phyloP scores from a whole-genome alignment of 2,113 vertebrate species.

The Albula glossodonta region DNA sequence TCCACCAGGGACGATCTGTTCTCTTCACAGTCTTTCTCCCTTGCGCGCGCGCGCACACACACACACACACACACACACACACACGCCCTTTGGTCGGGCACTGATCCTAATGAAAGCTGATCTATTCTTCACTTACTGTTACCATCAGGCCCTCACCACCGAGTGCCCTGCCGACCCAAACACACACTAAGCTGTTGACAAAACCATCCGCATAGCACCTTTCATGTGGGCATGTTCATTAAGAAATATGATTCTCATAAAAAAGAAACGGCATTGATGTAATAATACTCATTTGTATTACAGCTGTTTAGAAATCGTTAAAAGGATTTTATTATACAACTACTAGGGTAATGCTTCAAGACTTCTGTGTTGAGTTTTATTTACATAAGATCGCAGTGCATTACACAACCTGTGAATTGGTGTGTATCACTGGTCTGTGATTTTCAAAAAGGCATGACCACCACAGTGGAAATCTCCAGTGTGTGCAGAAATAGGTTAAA shows the following conservation, averaged over 20 bases:
- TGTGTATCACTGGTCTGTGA: too few species aligned
- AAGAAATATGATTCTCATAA: background rate
- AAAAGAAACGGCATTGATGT: background rate
- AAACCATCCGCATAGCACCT: background rate
- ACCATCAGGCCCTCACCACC: slow-evolving; percentile 21
- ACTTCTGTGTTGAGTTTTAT: too few species aligned
- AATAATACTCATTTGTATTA: background rate
- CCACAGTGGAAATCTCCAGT: too few species aligned
- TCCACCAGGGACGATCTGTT: background rate
- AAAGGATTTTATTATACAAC: too few species aligned
- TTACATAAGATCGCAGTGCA: too few species aligned
- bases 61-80: background rate
- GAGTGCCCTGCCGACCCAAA: background rate
- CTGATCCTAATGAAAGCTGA: slow-evolving; percentile 30
- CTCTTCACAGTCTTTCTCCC: too few species aligned
- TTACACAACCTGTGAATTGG: too few species aligned
- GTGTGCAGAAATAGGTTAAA: too few species aligned
- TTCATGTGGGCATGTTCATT: background rate
- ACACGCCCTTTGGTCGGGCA: background rate
- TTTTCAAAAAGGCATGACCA: too few species aligned
- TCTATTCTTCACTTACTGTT: slow-evolving; percentile 29
- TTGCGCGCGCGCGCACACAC: too few species aligned
- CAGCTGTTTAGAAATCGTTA: too few species aligned
- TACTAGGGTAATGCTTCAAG: too few species aligned
- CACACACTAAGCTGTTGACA: background rate